These are phyloP conservation scores for Turnix velox DNA, from an alignment of 2,113 vertebrate species.

Conservation along the genomic window DNA sequence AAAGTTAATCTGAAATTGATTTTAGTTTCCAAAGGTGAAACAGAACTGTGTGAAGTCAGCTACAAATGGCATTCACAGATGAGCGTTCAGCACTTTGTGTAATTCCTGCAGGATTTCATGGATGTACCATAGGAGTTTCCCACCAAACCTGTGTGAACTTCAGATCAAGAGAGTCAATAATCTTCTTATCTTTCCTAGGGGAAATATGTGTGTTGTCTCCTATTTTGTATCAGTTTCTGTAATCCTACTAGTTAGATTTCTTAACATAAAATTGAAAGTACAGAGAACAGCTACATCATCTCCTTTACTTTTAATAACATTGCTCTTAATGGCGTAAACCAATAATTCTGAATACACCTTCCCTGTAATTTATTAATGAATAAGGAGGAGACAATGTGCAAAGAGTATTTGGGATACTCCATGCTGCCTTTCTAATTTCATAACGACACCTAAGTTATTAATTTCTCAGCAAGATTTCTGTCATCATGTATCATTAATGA, in stretches of 20 bases:
- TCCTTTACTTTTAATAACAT: not conserved
- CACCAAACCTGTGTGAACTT: not conserved
- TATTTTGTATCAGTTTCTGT: not conserved
- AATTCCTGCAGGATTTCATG: not conserved
- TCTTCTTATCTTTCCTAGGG: not conserved
- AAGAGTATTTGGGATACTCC: not conserved
- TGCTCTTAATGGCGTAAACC: not conserved
- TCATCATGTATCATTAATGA: not conserved
- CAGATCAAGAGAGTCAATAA: not conserved
- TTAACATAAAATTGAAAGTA: not conserved
- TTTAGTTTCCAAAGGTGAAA: slow-evolving; percentile 32
- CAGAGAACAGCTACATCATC: not conserved
- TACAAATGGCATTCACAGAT: not conserved
- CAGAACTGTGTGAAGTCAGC: not conserved
- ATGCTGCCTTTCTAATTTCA: not conserved
- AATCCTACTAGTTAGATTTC: not conserved
- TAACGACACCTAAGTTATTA: not conserved
- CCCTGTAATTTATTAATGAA: not conserved
- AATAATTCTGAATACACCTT: not conserved
- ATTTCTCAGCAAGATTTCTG: not conserved
- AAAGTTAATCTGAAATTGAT: slow-evolving; percentile 40
- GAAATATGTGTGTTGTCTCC: fast-evolving
- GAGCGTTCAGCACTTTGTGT: not conserved
- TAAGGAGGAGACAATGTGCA: not conserved
- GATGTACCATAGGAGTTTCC: not conserved